A percentile compares a stretch with the other conserved stretches of the same genome.
Conservation (phyloP, 1,140 invertebrate genomes). For the Ditylenchus dipsaci region DNA sequence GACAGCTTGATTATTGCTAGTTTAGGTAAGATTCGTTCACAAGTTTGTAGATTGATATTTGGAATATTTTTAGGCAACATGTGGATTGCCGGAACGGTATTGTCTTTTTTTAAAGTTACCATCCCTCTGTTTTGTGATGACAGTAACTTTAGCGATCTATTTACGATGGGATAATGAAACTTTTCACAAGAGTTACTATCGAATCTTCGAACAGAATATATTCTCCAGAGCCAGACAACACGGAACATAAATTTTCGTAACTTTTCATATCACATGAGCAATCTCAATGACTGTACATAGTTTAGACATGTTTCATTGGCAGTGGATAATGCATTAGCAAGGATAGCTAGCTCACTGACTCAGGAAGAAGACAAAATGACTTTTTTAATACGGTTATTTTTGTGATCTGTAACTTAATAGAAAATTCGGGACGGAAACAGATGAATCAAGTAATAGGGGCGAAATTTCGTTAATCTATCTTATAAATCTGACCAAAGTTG, state of each 20-base stretch:
- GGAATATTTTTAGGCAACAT: too few relatives aligned
- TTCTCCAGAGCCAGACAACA: constrained; percentile 63
- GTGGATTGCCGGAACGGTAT: constrained; percentile 70
- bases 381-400: constrained; percentile 64
- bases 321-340: constrained; percentile 86
- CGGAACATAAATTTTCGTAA: constrained; percentile 62
- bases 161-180: constrained; percentile 91
- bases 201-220: constrained; percentile 86
- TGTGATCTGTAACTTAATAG: too few relatives aligned
- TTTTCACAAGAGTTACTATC: constrained; percentile 90
- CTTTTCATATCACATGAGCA: background rate
- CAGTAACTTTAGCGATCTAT: constrained; percentile 65
- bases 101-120: background rate
- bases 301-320: constrained; percentile 77
- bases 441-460: too few relatives aligned
- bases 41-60: too few relatives aligned
- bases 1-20: constrained; percentile 93
- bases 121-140: background rate
- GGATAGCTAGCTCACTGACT: constrained; percentile 85
- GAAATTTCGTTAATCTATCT: too few relatives aligned
- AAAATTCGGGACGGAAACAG: too few relatives aligned
- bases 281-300: background rate
- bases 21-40: constrained; percentile 74
- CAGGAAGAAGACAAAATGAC: constrained; percentile 77
- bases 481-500: too few relatives aligned